Evolutionary conservation across 2,113 vertebrate genomes (phyloP).

Genomic region (Pangasianodon gigas): DNA sequence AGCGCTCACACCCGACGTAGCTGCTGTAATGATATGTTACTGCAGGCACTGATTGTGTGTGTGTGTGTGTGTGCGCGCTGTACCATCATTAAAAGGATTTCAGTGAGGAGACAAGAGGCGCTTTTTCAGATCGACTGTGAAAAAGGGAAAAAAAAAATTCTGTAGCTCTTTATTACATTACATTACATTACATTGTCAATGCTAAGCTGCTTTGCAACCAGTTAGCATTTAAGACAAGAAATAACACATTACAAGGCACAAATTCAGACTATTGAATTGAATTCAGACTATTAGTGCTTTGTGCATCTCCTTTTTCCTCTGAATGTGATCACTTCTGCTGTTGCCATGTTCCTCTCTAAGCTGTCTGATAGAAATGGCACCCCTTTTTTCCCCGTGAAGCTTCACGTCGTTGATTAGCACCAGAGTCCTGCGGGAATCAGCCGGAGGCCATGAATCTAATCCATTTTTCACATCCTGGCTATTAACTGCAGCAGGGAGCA

Average conservation of each 20-base stretch:
- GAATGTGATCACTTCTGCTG: not conserved
- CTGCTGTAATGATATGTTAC: conserved; percentile 52
- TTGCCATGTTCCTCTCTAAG: not conserved
- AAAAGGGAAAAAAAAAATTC: conserved; percentile 37
- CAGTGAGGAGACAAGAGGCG: conserved; percentile 17
- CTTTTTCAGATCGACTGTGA: conserved; percentile 38
- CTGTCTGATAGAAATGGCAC: not conserved
- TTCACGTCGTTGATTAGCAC: conserved; percentile 53
- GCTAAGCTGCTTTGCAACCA: conserved; percentile 1
- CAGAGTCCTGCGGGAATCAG: conserved; percentile 53
- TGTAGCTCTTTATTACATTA: conserved; percentile 32
- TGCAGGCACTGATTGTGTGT: conserved; percentile 55
- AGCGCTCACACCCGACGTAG: conserved; percentile 59
- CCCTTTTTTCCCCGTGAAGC: conserved; percentile 28
- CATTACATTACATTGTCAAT: conserved; percentile 21
- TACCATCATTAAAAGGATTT: conserved; percentile 55
- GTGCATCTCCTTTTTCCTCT: not conserved
- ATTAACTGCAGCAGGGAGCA: conserved; percentile 67
- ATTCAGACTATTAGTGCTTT: not conserved
- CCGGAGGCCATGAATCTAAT: conserved; percentile 59
- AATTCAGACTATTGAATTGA: not conserved
- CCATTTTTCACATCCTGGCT: conserved; percentile 69
- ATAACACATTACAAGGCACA: not conserved
- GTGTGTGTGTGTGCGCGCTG: conserved; percentile 9
- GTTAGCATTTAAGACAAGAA: conserved; percentile 18